A percentile compares a stretch with the other conserved stretches of the same genome.
phyloP scores from a whole-genome alignment of 2,888 invertebrate species.

The Oscheius sp. region DNA sequence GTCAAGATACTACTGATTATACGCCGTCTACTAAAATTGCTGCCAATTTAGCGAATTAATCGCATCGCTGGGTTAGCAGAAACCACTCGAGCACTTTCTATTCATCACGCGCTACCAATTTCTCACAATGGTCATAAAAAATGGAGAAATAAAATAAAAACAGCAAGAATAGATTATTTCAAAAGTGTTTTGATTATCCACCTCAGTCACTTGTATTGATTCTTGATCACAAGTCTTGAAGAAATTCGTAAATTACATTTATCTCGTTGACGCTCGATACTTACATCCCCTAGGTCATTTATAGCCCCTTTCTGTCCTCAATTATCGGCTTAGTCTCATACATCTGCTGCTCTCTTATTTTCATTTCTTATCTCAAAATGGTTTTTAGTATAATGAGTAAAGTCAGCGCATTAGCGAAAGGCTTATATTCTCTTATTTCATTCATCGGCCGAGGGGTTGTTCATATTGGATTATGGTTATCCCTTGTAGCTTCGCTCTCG shows the following conservation, averaged over 20 bases:
- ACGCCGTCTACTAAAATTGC: not conserved
- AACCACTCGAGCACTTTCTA: not conserved
- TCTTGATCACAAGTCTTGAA: not conserved
- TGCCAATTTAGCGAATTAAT: conserved; percentile 5
- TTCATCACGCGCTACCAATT: conserved; percentile 1
- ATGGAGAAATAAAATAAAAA: not conserved
- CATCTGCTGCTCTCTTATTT: conserved; percentile 26
- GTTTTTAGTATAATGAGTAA: conserved; percentile 54
- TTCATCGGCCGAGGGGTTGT: conserved; percentile 50
- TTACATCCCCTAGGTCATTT: conserved; percentile 29
- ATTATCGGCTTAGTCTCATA: conserved; percentile 23
- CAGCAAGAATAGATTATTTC: not conserved
- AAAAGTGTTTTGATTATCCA: not conserved
- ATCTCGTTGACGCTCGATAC: not conserved
- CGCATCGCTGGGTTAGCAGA: conserved; percentile 14
- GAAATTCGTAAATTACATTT: conserved; percentile 25
- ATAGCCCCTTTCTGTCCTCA: conserved; percentile 25
- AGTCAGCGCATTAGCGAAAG: conserved; percentile 56
- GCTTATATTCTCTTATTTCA: conserved; percentile 54
- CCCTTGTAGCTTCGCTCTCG: conserved; percentile 54
- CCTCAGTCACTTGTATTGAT: conserved; percentile 2
- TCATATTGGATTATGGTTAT: conserved; percentile 48
- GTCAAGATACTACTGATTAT: not conserved
- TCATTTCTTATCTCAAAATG: conserved; percentile 27
- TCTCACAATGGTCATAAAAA: not conserved